Conservation (phyloP, 2,113 vertebrate genomes). For the Micronycteris hirsuta region DNA sequence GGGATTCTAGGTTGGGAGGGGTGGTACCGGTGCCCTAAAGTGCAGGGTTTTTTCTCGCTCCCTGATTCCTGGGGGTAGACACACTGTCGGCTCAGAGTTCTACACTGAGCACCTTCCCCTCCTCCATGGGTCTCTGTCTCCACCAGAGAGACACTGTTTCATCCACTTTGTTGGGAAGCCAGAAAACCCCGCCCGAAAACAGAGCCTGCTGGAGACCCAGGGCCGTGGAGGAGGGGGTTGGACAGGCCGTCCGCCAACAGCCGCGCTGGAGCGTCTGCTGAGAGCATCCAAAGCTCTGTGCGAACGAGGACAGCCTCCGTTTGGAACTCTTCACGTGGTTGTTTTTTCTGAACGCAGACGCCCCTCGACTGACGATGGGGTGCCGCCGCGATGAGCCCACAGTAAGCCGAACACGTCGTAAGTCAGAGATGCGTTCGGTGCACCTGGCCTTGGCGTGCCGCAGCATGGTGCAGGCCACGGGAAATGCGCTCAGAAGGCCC, state of each 20-base stretch:
- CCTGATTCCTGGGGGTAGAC: no score
- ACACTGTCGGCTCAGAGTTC: fast-evolving
- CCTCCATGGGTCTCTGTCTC: background rate
- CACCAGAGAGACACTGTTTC: no score
- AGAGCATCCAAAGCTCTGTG: fast-evolving
- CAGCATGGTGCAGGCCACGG: background rate
- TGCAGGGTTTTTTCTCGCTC: background rate
- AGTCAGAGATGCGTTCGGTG: background rate
- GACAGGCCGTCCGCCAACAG: background rate
- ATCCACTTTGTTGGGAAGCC: background rate
- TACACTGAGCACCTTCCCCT: background rate
- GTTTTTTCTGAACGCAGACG: background rate
- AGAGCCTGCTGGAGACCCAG: background rate
- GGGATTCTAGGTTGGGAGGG: background rate
- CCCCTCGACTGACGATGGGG: background rate
- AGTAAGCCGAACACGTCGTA: fast-evolving
- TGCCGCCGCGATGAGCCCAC: background rate
- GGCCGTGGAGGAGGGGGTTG: fast-evolving
- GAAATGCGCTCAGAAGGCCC: fast-evolving
- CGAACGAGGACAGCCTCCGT: fast-evolving
- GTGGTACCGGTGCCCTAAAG: fast-evolving
- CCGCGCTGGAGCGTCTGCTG: no score
- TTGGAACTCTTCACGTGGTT: background rate
- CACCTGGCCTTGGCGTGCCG: fast-evolving
- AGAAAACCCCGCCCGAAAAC: background rate